Evolutionary conservation across 2,113 vertebrate genomes (phyloP), one percentile per base, ranked within the genome.

Genomic region (Cariama cristata): DNA sequence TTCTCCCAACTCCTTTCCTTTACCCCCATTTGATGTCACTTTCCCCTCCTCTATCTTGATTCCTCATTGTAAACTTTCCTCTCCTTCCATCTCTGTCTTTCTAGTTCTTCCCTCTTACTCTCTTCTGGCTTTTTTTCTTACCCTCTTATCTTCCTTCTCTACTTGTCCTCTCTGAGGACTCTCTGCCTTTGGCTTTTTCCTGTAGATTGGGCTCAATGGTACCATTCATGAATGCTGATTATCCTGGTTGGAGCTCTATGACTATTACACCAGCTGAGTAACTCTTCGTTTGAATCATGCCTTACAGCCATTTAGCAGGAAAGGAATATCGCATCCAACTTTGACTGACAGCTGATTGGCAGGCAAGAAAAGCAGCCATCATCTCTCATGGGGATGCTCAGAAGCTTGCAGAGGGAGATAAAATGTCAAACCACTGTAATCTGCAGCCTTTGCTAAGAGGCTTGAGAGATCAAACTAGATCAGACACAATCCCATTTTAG

Each of bases 321-420:
- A 71, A 96, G 84, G 67, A 88, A 40, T 86, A 77, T 80, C 5
- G 0, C 77, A 91, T 80, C 52, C 77, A 91, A 0, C 50, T 85
- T 63, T 93, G 92, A 94, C 67, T 95, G 92, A 93, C 94, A 94
- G 93, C 35, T 97, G 95, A 96, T 56, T 92, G 94, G 90, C 95
- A 97, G 88, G 90, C 83, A 90, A 86, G 77, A 85, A 92, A 92
- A 96, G 67, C 72, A 92, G 83, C 55, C 86, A 91, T 30, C 47
- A 27, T 53, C 40, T 88, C 92, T 95, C 90, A 62, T 33, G 90
- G 79, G 93, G 88, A 86, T 40, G 38, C 59, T 93, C 56, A 90
- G 85, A 95, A 94, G 30, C 72, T 96, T 94, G 80, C 75, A 92
- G 83, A 88, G 80, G 89, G 88, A 96, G 67, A 90, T 77, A 93